A percentile compares a stretch with the other conserved stretches of the same genome.
Conservation (phyloP, 2,888 invertebrate species). For the Phorcus lineatus region DNA sequence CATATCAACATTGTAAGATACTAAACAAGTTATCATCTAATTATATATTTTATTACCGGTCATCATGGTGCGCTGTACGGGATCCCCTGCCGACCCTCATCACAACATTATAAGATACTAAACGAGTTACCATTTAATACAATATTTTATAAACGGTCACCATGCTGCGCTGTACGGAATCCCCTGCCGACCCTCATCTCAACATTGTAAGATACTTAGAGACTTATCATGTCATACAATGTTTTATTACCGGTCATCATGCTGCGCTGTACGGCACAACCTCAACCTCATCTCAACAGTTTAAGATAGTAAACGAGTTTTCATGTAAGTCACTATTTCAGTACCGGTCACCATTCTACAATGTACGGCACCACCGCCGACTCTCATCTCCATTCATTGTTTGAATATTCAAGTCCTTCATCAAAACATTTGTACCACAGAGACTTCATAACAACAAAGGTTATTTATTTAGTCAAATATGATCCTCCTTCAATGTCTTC, state of each 20-base stretch:
- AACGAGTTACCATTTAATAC: slow-evolving; percentile 50
- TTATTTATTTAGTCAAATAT: too few species aligned
- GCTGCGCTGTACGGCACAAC: slow-evolving; percentile 50
- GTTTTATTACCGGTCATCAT: slow-evolving; percentile 48
- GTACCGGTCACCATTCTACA: slow-evolving; percentile 60
- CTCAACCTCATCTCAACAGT: neutral
- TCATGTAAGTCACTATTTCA: slow-evolving; percentile 42
- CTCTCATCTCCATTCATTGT: slow-evolving; percentile 42
- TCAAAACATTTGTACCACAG: too few species aligned
- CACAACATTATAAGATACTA: neutral
- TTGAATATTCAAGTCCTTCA: slow-evolving; percentile 46
- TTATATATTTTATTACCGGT: too few species aligned
- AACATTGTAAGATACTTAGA: neutral
- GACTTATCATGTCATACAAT: too few species aligned
- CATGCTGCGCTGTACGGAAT: slow-evolving; percentile 47
- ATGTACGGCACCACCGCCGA: slow-evolving; percentile 37
- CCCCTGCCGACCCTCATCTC: neutral
- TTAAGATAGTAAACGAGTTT: neutral
- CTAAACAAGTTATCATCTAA: too few species aligned
- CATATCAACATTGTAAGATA: too few species aligned
- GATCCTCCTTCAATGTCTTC: neutral
- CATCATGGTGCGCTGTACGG: slow-evolving; percentile 59
- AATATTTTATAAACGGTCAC: slow-evolving; percentile 39
- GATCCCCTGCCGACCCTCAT: neutral
- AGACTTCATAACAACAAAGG: too few species aligned